Percentiles rank a stretch among this genome's conserved stretches.
Conservation (phyloP, 2,797 vertebrate genomes). For the Propithecus perrieri region DNA sequence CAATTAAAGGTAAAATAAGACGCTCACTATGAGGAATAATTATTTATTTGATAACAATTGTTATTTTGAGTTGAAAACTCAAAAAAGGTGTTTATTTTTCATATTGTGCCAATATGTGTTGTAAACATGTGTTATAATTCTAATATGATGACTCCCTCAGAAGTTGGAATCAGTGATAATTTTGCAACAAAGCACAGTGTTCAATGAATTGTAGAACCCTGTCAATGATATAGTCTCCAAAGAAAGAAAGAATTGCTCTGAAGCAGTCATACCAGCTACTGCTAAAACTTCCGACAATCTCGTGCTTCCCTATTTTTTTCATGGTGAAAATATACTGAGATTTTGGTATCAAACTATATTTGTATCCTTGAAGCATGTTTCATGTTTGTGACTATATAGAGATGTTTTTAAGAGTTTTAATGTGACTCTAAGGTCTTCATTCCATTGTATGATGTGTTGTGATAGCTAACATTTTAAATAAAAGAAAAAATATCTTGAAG, state of each 20-base stretch:
- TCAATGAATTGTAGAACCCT: conserved; percentile 46
- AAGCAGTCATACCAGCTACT: conserved; percentile 37
- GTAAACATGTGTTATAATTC: conserved; percentile 77
- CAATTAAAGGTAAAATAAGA: conserved; percentile 84
- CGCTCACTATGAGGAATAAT: conserved; percentile 79
- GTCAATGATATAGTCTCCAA: conserved; percentile 58
- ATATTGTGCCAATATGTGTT: conserved; percentile 84
- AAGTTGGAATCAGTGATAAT: conserved; percentile 68
- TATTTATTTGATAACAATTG: conserved; percentile 86
- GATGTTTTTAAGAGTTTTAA: conserved; percentile 69
- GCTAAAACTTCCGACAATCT: conserved; percentile 46
- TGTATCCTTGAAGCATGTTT: conserved; percentile 86
- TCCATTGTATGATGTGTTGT: conserved; percentile 84
- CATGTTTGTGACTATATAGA: conserved; percentile 79
- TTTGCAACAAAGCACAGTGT: conserved; percentile 83
- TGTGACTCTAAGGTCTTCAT: conserved; percentile 79
- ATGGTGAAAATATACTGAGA: conserved; percentile 82
- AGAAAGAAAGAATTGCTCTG: conserved; percentile 30
- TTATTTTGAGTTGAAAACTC: conserved; percentile 82
- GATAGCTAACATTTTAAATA: conserved; percentile 83
- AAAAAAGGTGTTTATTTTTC: conserved; percentile 87
- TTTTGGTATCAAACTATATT: conserved; percentile 81
- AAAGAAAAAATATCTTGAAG: conserved; percentile 74
- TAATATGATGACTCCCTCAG: conserved; percentile 54
- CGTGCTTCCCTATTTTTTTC: conserved; percentile 78